Evolutionary conservation across 2,113 vertebrate genomes (phyloP).

Genomic region (Enhydra lutris): DNA sequence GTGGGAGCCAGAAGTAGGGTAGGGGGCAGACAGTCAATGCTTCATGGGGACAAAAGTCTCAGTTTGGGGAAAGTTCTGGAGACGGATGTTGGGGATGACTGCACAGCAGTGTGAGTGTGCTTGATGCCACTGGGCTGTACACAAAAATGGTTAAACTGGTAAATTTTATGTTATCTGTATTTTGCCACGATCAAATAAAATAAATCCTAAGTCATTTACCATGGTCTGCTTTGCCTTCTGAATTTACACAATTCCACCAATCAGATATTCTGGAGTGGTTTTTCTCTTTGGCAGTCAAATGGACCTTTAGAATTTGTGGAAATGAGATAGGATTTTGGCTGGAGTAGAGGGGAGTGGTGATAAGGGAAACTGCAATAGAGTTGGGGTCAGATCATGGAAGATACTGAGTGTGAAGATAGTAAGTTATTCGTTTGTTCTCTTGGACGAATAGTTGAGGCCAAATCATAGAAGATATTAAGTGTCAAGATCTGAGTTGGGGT

Average conservation of each 20-base stretch:
- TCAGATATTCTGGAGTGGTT: background rate
- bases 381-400: no score
- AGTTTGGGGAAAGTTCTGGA: background rate
- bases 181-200: background rate
- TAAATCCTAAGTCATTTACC: background rate
- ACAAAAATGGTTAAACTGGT: background rate
- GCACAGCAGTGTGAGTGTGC: background rate
- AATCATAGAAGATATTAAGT: background rate
- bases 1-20: background rate
- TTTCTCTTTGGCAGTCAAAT: background rate
- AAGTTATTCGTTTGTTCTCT: no score
- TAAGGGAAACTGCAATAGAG: background rate
- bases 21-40: background rate
- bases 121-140: background rate
- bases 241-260: background rate
- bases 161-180: background rate
- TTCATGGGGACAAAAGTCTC: background rate
- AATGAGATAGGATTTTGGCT: background rate
- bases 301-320: background rate
- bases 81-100: background rate
- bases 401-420: no score
- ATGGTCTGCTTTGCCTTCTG: background rate
- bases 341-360: background rate
- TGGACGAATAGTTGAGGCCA: background rate
- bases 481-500: background rate